These are phyloP conservation scores for Drosophila bocqueti DNA, from an alignment of 1,140 invertebrate genomes.

Conservation along the genomic window DNA sequence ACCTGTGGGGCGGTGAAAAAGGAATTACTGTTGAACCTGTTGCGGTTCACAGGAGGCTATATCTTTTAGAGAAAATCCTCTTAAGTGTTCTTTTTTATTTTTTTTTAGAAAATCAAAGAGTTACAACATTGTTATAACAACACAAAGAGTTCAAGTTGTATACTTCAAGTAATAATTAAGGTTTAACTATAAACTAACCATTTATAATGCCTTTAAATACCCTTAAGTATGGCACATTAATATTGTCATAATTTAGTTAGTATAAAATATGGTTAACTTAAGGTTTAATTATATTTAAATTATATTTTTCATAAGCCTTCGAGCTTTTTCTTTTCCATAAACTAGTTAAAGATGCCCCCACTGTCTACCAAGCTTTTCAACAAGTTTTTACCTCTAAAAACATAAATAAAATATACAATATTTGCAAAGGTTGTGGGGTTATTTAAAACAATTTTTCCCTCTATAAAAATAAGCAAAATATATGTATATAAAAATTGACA, in stretches of 20 bases:
- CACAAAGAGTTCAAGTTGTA: neutral
- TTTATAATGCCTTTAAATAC: neutral
- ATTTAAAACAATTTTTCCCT: no score
- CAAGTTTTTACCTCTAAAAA: no score
- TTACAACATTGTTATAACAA: neutral
- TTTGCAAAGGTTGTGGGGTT: no score
- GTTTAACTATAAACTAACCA: neutral
- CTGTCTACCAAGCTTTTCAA: no score
- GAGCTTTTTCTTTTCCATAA: no score
- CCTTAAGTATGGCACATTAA: neutral
- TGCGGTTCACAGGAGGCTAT: conserved; percentile 19
- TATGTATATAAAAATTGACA: no score
- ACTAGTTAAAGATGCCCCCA: no score
- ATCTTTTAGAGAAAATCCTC: neutral
- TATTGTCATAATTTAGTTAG: neutral
- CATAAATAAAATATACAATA: no score
- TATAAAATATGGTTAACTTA: neutral
- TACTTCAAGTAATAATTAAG: neutral
- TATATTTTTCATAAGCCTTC: neutral
- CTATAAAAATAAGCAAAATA: no score
- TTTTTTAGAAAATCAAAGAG: neutral
- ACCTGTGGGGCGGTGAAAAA: neutral
- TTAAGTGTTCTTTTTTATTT: neutral
- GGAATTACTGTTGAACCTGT: conserved; percentile 33
- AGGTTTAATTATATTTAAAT: neutral